Percentiles rank a stretch among this genome's conserved stretches.
Evolutionary conservation across 1,140 invertebrate species (phyloP).

Genomic region (Drosophila insularis): DNA sequence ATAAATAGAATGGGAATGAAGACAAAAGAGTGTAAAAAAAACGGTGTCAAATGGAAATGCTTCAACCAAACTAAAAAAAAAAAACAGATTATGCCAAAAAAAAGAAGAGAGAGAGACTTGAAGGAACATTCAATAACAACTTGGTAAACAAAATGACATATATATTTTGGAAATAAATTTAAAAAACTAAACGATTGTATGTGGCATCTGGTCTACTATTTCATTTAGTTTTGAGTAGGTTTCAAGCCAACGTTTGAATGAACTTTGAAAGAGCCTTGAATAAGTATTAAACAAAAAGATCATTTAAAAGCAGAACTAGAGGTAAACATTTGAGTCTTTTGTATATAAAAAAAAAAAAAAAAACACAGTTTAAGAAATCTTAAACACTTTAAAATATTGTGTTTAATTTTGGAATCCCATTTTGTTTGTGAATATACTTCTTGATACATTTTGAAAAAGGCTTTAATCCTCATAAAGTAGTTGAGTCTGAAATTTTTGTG

Average conservation of each 20-base stretch:
- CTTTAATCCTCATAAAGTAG: not conserved
- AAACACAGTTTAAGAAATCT: too few relatives aligned
- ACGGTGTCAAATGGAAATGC: slow-evolving; percentile 7
- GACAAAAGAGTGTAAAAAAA: slow-evolving; percentile 3
- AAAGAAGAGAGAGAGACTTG: too few relatives aligned
- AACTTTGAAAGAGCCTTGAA: not conserved
- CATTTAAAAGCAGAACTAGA: not conserved
- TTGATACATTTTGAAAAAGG: not conserved
- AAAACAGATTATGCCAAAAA: not conserved
- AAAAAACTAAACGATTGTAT: not conserved
- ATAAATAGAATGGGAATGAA: slow-evolving; percentile 12
- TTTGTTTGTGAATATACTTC: too few relatives aligned
- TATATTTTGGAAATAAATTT: not conserved
- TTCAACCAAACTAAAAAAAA: not conserved
- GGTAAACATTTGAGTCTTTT: not conserved
- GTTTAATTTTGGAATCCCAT: too few relatives aligned
- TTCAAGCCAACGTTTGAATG: not conserved
- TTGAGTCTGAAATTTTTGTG: not conserved
- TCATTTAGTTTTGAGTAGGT: not conserved
- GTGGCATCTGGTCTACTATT: not conserved
- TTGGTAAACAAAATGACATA: not conserved
- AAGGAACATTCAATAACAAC: not conserved
- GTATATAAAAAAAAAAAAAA: too few relatives aligned
- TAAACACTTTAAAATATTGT: too few relatives aligned
- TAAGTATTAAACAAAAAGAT: slow-evolving; percentile 1